Conservation (phyloP, 2,113 vertebrate species). For the Thunnus maccoyii region DNA sequence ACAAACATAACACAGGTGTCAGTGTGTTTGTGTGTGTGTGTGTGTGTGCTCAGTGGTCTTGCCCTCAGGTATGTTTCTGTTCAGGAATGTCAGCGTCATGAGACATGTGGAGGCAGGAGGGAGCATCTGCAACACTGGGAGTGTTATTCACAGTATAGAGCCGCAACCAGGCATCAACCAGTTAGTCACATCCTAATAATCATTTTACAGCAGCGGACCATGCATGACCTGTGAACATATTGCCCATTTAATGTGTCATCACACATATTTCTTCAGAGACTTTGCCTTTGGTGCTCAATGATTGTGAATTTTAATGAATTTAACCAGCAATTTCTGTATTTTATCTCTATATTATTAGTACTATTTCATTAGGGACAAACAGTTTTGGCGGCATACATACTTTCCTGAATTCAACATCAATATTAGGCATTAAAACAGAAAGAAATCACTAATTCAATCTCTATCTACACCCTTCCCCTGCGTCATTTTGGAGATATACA, state of each 20-base stretch:
- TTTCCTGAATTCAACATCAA: too few relatives aligned
- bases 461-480: constrained; percentile 51
- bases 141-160: constrained; percentile 9
- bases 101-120: constrained; percentile 79
- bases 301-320: neutral
- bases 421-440: neutral
- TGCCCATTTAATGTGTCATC: neutral
- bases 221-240: neutral
- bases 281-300: too few relatives aligned
- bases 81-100: constrained; percentile 72
- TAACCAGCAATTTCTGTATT: neutral
- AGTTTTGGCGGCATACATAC: too few relatives aligned
- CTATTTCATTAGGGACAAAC: too few relatives aligned
- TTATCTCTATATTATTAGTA: neutral
- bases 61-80: constrained; percentile 62
- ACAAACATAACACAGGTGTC: neutral
- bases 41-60: constrained; percentile 10
- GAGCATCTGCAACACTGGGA: constrained; percentile 41
- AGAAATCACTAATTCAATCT: neutral
- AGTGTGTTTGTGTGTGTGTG: constrained; percentile 22
- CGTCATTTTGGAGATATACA: constrained; percentile 57
- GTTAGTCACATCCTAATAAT: neutral
- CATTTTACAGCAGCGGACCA: neutral
- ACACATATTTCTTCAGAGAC: neutral
- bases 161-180: neutral